Percentiles rank a stretch among this genome's conserved stretches.
These are phyloP conservation scores for Sebastiscus tertius DNA, from an alignment of 2,797 vertebrate genomes.

Conservation along the genomic window DNA sequence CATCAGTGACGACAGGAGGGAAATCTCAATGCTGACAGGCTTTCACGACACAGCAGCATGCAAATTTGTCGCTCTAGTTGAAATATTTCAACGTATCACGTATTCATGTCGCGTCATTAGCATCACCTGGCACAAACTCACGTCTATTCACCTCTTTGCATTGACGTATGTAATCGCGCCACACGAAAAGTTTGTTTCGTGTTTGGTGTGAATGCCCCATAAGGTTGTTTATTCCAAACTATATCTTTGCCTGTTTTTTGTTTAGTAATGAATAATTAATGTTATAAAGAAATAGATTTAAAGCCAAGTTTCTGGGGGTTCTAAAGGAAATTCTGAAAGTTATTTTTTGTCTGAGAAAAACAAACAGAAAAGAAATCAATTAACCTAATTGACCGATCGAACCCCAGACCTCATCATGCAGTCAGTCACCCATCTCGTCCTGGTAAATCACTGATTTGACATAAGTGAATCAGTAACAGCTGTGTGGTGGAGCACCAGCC, in stretches of 20 bases:
- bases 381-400: neutral
- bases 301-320: neutral
- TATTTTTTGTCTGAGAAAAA: neutral
- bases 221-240: too few relatives aligned
- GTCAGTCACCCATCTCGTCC: conserved; percentile 11
- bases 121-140: too few relatives aligned
- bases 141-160: too few relatives aligned
- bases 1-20: too few relatives aligned
- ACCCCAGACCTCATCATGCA: neutral
- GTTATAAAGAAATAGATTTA: neutral
- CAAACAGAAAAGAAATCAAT: neutral
- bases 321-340: neutral
- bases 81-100: too few relatives aligned
- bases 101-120: too few relatives aligned
- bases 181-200: too few relatives aligned
- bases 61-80: too few relatives aligned
- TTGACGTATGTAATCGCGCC: too few relatives aligned
- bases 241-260: neutral
- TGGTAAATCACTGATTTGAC: conserved; percentile 33
- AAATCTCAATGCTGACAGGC: too few relatives aligned
- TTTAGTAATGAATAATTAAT: neutral
- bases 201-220: too few relatives aligned
- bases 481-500: conserved; percentile 24
- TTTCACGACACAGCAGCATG: too few relatives aligned
- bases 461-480: conserved; percentile 39